Percentiles rank a stretch among this genome's conserved stretches.
Conservation (phyloP, 2,888 invertebrate genomes). For the Lissonota sp. region DNA sequence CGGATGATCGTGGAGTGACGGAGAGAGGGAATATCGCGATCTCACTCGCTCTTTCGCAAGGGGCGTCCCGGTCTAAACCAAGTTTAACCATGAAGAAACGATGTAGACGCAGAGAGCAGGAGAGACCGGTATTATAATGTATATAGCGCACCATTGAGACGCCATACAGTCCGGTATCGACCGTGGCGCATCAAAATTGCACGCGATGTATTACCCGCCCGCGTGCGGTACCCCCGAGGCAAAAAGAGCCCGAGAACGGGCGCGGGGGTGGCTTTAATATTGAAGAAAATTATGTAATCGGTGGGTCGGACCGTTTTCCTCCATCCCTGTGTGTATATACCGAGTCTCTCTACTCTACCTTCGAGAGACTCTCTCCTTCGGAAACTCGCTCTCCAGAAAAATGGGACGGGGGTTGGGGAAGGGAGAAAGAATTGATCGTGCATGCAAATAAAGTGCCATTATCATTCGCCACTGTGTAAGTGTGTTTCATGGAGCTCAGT, state of each 20-base stretch:
- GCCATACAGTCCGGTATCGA: constrained; percentile 71
- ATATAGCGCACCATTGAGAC: constrained; percentile 37
- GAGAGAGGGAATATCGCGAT: constrained; percentile 2
- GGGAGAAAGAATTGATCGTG: constrained; percentile 76
- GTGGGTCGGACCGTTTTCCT: constrained; percentile 67
- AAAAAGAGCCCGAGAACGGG: constrained; percentile 47
- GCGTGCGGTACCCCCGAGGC: constrained; percentile 46
- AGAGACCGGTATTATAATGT: constrained; percentile 2
- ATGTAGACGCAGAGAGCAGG: constrained; percentile 22
- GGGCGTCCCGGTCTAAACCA: constrained; percentile 53
- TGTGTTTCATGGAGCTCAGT: constrained; percentile 27
- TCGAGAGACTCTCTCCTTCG: constrained; percentile 65
- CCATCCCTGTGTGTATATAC: constrained; percentile 58
- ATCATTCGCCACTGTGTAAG: constrained; percentile 69
- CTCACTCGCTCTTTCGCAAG: constrained; percentile 16
- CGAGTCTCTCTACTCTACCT: constrained; percentile 29
- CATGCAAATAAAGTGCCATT: constrained; percentile 81
- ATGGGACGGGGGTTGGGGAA: constrained; percentile 56
- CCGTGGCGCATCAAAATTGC: constrained; percentile 80
- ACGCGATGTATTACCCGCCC: constrained; percentile 74
- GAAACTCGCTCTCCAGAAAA: constrained; percentile 42
- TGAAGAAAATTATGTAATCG: constrained; percentile 82
- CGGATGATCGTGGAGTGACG: constrained; percentile 30
- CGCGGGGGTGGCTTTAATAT: constrained; percentile 78
- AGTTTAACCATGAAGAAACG: constrained; percentile 48